Evolutionary conservation across 2,113 vertebrate species (phyloP).

Genomic region (Isurus oxyrinchus): DNA sequence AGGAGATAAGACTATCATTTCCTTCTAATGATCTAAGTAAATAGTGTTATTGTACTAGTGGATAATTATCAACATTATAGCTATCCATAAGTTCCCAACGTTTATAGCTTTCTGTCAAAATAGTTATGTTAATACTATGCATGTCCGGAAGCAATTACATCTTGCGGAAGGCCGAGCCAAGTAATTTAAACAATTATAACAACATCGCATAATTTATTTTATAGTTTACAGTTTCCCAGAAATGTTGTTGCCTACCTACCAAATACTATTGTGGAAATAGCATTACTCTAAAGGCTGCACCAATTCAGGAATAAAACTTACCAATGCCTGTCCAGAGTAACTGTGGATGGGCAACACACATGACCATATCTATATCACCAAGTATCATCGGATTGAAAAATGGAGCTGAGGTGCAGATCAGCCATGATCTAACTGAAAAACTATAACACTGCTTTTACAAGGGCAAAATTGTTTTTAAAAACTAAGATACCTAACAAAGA

Average conservation of each 20-base stretch:
- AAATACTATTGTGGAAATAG: background rate
- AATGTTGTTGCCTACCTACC: background rate
- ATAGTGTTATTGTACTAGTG: slow-evolving; percentile 45
- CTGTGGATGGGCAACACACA: background rate
- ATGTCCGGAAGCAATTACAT: background rate
- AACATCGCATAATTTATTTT: background rate
- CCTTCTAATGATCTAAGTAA: slow-evolving; percentile 42
- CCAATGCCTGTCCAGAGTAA: background rate
- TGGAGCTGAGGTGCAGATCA: background rate
- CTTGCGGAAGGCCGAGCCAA: background rate
- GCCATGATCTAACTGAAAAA: background rate
- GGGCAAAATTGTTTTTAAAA: background rate
- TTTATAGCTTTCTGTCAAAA: background rate
- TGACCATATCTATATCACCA: background rate
- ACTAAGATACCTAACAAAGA: background rate
- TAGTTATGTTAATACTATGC: background rate
- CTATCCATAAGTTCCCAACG: slow-evolving; percentile 43
- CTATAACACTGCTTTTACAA: background rate
- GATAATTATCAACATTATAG: slow-evolving; percentile 44
- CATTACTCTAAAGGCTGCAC: background rate
- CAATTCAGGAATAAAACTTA: background rate
- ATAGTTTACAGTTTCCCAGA: background rate
- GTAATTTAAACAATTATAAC: too few relatives aligned
- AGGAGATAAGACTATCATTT: slow-evolving; percentile 48
- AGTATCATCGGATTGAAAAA: background rate